These are phyloP conservation scores for Merluccius polli DNA, from an alignment of 2,797 vertebrate species.

Conservation along the genomic window DNA sequence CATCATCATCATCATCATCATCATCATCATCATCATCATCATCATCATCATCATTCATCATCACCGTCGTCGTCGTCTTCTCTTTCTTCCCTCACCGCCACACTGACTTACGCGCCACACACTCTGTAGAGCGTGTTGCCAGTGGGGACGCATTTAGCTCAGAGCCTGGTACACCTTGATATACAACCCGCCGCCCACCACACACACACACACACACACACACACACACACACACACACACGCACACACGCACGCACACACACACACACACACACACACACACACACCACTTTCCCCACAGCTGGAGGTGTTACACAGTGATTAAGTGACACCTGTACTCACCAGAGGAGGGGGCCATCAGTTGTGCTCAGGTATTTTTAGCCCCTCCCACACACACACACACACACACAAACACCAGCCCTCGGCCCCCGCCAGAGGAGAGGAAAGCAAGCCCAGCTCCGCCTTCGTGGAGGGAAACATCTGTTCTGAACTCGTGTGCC, in stretches of 20 bases:
- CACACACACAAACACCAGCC: conserved; percentile 4
- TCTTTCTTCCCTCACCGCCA: not conserved
- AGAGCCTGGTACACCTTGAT: not conserved
- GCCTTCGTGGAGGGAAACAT: conserved; percentile 3
- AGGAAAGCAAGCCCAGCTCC: conserved; percentile 1
- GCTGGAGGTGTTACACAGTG: conserved; percentile 13
- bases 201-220: not conserved
- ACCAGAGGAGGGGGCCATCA: conserved; percentile 6
- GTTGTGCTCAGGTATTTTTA: conserved; percentile 24
- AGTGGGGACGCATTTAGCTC: not conserved
- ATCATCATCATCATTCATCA: no score
- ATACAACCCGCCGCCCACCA: not conserved
- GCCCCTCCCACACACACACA: not conserved
- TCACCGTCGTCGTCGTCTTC: not conserved
- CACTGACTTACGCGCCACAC: not conserved
- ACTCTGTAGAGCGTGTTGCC: not conserved
- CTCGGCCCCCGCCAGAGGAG: conserved; percentile 1
- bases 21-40: not conserved
- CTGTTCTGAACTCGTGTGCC: not conserved
- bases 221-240: not conserved
- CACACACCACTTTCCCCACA: not conserved
- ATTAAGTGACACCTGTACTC: conserved; percentile 14
- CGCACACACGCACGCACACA: no score
- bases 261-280: not conserved
- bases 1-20: not conserved